phyloP scores from a whole-genome alignment of 2,797 vertebrate species.

The Babyrousa celebensis region DNA sequence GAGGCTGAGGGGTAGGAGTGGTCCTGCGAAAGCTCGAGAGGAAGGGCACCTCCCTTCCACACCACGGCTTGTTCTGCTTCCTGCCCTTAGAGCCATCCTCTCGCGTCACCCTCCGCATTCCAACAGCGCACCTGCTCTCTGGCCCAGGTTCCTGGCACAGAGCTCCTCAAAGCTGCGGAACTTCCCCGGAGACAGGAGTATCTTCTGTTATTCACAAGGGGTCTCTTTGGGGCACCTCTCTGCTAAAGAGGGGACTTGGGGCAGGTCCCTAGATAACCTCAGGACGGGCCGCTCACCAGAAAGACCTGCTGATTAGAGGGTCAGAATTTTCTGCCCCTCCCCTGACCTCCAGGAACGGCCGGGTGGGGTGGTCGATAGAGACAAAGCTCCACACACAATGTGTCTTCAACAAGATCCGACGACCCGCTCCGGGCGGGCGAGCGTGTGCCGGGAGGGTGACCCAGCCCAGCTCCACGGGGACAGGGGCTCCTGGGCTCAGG shows the following conservation, averaged over 20 bases:
- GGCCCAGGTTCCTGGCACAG: background rate
- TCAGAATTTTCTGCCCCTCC: background rate
- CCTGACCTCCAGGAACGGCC: background rate
- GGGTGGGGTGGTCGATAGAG: background rate
- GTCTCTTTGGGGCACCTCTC: background rate
- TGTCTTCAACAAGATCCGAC: background rate
- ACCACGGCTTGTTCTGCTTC: background rate
- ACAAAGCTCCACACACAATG: background rate
- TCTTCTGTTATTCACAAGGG: background rate
- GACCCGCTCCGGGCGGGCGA: background rate
- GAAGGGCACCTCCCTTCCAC: background rate
- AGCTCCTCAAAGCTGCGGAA: background rate
- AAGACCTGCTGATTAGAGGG: background rate
- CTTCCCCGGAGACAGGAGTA: background rate
- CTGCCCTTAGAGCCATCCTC: background rate
- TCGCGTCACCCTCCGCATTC: too few species aligned
- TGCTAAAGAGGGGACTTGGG: background rate
- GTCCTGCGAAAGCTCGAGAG: slow-evolving; percentile 61
- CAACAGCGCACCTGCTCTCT: background rate
- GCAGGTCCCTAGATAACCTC: background rate
- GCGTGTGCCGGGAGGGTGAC: background rate
- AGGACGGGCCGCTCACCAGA: background rate
- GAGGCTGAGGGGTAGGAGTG: background rate
- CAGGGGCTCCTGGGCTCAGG: background rate
- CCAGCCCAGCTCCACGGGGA: background rate